A percentile compares a stretch with the other conserved stretches of the same genome.
phyloP scores from a whole-genome alignment of 2,797 vertebrate genomes.

The Phyllotis vaccarum region DNA sequence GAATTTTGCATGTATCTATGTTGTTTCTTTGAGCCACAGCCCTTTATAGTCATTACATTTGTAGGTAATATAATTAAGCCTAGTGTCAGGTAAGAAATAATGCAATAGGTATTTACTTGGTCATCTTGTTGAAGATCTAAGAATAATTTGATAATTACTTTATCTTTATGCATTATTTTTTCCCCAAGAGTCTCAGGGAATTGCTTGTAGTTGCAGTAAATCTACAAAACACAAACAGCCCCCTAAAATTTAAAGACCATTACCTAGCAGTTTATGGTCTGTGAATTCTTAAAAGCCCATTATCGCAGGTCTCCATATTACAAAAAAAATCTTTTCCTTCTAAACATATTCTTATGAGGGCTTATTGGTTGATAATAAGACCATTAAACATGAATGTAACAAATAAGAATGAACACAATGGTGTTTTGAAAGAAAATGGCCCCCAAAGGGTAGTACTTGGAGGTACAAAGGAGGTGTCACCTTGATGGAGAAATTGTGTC shows the following conservation, averaged over 20 bases:
- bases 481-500: not conserved
- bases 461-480: not conserved
- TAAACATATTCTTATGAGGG: not conserved
- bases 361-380: constrained; percentile 27
- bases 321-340: constrained; percentile 32
- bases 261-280: not conserved
- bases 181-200: not conserved
- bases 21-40: not conserved
- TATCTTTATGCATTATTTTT: constrained; percentile 3
- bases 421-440: not conserved
- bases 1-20: not conserved
- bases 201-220: not conserved
- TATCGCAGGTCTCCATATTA: not conserved
- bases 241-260: not conserved
- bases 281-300: not conserved
- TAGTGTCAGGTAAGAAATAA: not conserved
- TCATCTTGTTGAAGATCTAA: not conserved
- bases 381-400: not conserved
- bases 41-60: not conserved
- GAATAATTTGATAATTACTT: not conserved
- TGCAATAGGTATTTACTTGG: not conserved
- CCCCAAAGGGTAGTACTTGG: not conserved
- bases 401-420: not conserved
- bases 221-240: not conserved
- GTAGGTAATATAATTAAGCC: constrained; percentile 28